Conservation (phyloP, 1,140 invertebrate genomes). For the Melanaphis sacchari region DNA sequence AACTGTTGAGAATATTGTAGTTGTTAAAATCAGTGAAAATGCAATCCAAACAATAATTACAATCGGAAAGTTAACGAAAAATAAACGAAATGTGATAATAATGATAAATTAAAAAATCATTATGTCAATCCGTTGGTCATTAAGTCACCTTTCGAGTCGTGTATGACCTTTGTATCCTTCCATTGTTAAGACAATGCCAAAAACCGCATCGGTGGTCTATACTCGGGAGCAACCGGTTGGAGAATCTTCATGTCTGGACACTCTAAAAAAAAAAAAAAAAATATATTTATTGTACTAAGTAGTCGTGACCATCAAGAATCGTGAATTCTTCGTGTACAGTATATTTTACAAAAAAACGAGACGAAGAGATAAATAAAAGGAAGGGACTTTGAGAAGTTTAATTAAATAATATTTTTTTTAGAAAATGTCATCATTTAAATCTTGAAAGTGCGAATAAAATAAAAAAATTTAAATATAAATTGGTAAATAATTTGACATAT, state of each 20-base stretch:
- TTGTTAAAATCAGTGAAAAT: not conserved
- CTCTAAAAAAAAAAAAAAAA: constrained; percentile 18
- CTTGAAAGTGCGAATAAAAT: not conserved
- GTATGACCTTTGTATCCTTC: constrained; percentile 34
- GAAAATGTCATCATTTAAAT: not conserved
- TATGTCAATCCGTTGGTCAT: constrained; percentile 32
- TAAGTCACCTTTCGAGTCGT: constrained; percentile 48
- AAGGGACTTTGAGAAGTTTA: not conserved
- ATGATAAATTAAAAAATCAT: constrained; percentile 41
- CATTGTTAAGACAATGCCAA: constrained; percentile 42
- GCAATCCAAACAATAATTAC: not conserved
- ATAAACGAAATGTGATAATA: not conserved
- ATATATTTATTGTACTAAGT: constrained; percentile 9
- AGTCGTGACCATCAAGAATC: constrained; percentile 50
- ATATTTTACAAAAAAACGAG: constrained; percentile 38
- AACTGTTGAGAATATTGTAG: not conserved
- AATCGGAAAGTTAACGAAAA: not conserved
- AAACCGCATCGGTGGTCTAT: constrained; percentile 51
- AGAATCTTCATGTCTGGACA: constrained; percentile 49
- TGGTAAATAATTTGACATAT: not conserved
- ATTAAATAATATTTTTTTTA: constrained; percentile 34
- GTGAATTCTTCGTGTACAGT: constrained; percentile 39
- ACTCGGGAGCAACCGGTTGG: constrained; percentile 43
- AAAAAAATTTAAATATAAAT: not conserved
- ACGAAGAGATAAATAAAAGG: not conserved